phyloP scores from a whole-genome alignment of 2,113 vertebrate genomes.

The Poicephalus gulielmi region DNA sequence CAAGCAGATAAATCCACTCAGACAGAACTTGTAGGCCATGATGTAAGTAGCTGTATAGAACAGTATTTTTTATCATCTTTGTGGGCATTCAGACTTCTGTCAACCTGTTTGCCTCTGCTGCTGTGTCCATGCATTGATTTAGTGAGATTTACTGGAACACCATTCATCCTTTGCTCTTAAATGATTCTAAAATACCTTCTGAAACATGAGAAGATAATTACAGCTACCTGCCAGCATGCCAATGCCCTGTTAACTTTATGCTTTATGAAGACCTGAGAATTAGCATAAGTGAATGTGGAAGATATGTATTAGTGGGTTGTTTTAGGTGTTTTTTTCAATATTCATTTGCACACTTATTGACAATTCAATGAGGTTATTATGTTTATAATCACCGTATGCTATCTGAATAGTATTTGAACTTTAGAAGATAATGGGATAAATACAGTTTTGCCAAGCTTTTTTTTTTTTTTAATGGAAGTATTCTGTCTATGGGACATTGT shows the following conservation, averaged over 20 bases:
- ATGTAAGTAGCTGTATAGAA: conserved; percentile 83
- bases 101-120: conserved; percentile 39
- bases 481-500: background rate
- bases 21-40: conserved; percentile 87
- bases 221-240: background rate
- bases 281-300: background rate
- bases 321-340: background rate
- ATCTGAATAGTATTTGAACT: background rate
- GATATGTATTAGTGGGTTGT: background rate
- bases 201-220: conserved; percentile 51
- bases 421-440: background rate
- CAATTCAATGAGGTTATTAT: conserved; percentile 50
- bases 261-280: conserved; percentile 45
- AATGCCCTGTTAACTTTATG: conserved; percentile 44
- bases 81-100: conserved; percentile 34
- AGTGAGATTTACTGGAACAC: background rate
- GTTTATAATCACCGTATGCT: conserved; percentile 9
- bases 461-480: background rate
- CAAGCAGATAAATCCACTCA: conserved; percentile 93
- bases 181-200: conserved; percentile 35
- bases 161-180: conserved; percentile 56
- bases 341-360: conserved; percentile 48
- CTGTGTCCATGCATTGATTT: conserved; percentile 38
- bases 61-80: conserved; percentile 22
- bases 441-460: background rate